A percentile compares a stretch with the other conserved stretches of the same genome.
phyloP scores from a whole-genome alignment of 2,888 invertebrate species.

The Stenichneumon culpator region DNA sequence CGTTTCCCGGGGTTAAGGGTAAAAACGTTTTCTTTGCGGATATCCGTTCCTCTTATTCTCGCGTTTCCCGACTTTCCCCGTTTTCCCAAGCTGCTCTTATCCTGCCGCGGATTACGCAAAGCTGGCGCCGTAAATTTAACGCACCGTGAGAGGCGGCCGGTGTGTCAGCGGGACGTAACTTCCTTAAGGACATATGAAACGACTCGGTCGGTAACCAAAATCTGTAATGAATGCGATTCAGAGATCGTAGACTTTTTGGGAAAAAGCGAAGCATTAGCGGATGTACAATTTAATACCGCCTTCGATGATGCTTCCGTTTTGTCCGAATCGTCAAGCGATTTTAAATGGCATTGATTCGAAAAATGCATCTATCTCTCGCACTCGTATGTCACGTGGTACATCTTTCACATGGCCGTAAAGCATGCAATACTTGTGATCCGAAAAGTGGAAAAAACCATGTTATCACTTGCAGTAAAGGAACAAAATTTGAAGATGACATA shows the following conservation, averaged over 20 bases:
- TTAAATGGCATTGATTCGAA: no score
- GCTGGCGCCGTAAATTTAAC: slow-evolving; percentile 53
- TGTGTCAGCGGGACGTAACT: not conserved
- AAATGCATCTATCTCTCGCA: no score
- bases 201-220: no score
- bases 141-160: not conserved
- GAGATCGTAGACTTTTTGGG: no score
- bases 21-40: slow-evolving; percentile 5
- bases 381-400: no score
- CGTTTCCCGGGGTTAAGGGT: slow-evolving; percentile 31
- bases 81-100: not conserved
- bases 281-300: no score
- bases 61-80: not conserved
- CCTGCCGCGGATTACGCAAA: slow-evolving; percentile 35
- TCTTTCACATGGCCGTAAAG: no score
- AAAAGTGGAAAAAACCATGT: not conserved
- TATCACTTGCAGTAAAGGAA: not conserved
- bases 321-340: no score
- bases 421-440: not conserved
- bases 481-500: not conserved
- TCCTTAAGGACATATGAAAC: no score
- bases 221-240: no score
- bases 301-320: no score
- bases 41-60: not conserved
- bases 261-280: no score